Percentiles rank a stretch among this genome's conserved stretches.
phyloP scores from a whole-genome alignment of 2,797 vertebrate species.

The Tangara arthus region DNA sequence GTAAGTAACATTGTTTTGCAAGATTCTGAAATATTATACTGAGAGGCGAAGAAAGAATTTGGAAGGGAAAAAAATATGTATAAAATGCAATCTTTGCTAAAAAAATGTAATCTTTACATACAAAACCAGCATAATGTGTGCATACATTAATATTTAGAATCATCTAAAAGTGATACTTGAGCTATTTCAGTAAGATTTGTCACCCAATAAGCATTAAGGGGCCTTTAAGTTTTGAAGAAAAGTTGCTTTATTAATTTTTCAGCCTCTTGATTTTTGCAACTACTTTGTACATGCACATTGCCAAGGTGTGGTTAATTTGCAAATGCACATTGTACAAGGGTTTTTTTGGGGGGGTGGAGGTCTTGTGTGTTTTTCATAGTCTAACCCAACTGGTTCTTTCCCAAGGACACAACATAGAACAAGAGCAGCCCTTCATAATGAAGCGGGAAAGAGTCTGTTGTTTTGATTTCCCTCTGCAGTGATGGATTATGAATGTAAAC shows the following conservation, averaged over 20 bases:
- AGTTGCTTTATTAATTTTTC: not conserved
- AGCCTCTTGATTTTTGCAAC: not conserved
- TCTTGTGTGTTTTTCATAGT: not conserved
- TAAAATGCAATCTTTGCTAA: not conserved
- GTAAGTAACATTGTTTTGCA: slow-evolving; percentile 26
- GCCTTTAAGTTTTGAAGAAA: not conserved
- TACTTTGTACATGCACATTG: not conserved
- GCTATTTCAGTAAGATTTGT: not conserved
- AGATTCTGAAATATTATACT: not conserved
- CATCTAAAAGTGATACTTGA: not conserved
- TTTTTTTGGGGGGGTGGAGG: accelerated
- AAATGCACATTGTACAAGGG: not conserved
- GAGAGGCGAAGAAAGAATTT: not conserved
- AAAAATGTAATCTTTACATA: not conserved
- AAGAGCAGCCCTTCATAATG: slow-evolving; percentile 5
- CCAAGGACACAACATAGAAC: not conserved
- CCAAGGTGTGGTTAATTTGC: not conserved
- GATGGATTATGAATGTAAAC: slow-evolving; percentile 60
- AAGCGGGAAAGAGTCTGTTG: not conserved
- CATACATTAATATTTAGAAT: not conserved
- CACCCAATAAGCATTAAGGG: not conserved
- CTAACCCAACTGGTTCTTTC: not conserved
- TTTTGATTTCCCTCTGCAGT: slow-evolving; percentile 46
- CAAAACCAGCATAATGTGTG: not conserved
- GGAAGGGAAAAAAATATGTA: not conserved